Evolutionary conservation across 2,113 vertebrate species (phyloP).

Genomic region (Chunga burmeisteri): DNA sequence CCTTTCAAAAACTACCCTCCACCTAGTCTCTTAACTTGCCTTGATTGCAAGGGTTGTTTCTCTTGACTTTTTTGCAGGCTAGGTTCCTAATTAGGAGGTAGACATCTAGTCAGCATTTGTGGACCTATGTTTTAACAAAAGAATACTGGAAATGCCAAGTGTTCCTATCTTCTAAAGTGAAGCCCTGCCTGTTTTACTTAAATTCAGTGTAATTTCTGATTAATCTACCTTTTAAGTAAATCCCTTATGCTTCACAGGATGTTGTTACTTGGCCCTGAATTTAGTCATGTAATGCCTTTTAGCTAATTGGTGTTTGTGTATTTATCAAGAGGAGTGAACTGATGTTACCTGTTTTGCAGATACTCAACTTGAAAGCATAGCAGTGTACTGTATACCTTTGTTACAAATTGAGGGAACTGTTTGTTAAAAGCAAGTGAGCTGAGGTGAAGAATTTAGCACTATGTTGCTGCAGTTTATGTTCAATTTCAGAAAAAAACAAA

Average conservation of each 20-base stretch:
- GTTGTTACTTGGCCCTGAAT: background rate
- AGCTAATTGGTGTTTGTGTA: background rate
- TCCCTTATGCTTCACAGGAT: background rate
- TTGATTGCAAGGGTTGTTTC: background rate
- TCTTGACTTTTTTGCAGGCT: background rate
- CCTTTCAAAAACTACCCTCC: background rate
- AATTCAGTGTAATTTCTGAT: background rate
- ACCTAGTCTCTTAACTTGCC: background rate
- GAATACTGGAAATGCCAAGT: background rate
- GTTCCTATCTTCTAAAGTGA: background rate
- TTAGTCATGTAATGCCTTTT: background rate
- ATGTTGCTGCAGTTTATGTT: background rate
- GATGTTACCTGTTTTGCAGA: background rate
- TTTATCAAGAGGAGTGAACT: background rate
- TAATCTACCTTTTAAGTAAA: background rate
- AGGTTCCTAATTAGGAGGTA: background rate
- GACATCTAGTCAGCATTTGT: background rate
- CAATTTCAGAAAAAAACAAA: background rate
- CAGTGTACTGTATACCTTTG: background rate
- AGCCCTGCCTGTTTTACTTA: background rate
- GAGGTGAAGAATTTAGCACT: background rate
- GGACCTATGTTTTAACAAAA: background rate
- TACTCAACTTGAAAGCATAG: background rate
- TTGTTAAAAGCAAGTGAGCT: background rate
- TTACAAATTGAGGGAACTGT: background rate